Base-by-base conservation (phyloP, 2,113 vertebrate species). In the Tetraodon nigroviridis region DNA sequence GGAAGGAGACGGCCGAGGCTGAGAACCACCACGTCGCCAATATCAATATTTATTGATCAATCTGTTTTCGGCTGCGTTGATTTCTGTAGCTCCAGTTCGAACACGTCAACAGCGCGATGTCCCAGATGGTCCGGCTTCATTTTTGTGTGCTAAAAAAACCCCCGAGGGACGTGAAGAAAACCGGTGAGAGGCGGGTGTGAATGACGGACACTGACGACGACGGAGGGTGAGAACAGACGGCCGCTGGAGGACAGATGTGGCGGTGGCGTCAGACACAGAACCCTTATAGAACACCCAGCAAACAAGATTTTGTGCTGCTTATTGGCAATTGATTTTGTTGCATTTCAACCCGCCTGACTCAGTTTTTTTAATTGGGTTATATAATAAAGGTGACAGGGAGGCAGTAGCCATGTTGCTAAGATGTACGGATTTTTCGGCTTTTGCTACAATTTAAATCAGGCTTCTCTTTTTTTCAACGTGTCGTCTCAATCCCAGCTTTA, bases 201-300 rank as follows among this genome's bases (percentile, higher is more conserved):
- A 77, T 62, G 47, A 71, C 37, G 73, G 64, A 64, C 63, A 67
- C 17, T 51, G 71, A 71, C 20, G 49, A 59, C 61, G 76, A 70
- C 5, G 62, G 68, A 42, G 66, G 62, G 76, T 64, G 76, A 81
- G 75, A 82, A 80, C 67, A 62, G 71, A 61, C 8, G 29, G 29
- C 29, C 29, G 24, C 24, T 24, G 24, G 24, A 24, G 24, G 58
- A 51, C 15, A 75, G 66, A 72, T 58, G 64, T 67, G 78, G 67
- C 24, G 76, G 49, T 20, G 7, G 16, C 24, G 17, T 5, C 14
- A 2, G 47, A 50, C 51, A 57, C 11, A 27, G 55, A 24, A 24
- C 24, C 3, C 24, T 5, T 3, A 24, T 12, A 11, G 32, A 37
- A 37, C 32, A 4, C 8, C 1, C 29, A 7, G 29, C 29, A 32